These are phyloP conservation scores for Cervus canadensis DNA, from an alignment of 2,113 vertebrate genomes.

Conservation along the genomic window DNA sequence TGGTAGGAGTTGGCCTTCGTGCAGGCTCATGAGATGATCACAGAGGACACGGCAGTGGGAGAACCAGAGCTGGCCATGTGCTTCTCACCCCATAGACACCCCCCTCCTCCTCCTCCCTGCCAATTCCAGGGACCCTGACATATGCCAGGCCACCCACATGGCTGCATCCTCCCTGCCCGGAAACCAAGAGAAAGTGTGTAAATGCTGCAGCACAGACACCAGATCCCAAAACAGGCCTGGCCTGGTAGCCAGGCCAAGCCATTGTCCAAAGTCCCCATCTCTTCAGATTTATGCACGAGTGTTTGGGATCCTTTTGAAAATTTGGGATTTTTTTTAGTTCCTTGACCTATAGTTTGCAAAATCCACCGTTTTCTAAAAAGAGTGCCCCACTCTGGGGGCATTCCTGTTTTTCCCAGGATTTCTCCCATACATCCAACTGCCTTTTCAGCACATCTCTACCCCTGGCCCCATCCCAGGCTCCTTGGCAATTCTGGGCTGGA, in stretches of 20 bases:
- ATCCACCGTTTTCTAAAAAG: background rate
- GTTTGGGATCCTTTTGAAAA: background rate
- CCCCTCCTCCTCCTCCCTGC: background rate
- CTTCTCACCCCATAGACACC: background rate
- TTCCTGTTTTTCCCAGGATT: background rate
- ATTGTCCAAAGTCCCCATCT: background rate
- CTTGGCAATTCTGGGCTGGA: background rate
- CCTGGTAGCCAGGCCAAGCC: too few species aligned
- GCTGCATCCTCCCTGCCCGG: background rate
- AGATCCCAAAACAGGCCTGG: background rate
- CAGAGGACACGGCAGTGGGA: too few species aligned
- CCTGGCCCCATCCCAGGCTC: background rate
- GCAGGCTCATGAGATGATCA: background rate
- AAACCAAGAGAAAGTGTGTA: background rate
- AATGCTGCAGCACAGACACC: too few species aligned
- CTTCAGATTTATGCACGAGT: background rate
- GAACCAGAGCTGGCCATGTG: background rate
- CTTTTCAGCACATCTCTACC: background rate
- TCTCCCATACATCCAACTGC: background rate
- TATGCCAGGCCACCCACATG: background rate
- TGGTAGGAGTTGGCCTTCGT: background rate
- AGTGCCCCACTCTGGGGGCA: too few species aligned
- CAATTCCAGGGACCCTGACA: background rate
- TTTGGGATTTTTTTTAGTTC: background rate
- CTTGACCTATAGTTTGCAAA: background rate